Base-by-base conservation (phyloP, 1,140 invertebrate genomes). In the Littorina saxatilis region DNA sequence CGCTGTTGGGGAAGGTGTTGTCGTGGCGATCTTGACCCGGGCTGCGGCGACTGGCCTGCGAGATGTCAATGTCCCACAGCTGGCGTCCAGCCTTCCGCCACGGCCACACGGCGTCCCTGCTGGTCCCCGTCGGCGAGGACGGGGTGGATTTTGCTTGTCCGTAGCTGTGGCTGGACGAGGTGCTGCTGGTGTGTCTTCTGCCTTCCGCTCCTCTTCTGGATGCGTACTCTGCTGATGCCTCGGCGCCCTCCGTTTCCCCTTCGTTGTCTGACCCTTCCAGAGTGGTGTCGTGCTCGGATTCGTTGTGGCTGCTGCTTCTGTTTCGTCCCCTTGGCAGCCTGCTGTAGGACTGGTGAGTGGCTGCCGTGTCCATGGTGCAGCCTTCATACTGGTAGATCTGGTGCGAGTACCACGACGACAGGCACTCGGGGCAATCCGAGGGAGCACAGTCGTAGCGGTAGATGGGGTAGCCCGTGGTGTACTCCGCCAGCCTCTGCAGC, bases 391-490 rank as follows among this genome's bases (percentile, higher is more conserved):
- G 82, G 74, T 87, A 89, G 82, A 87, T 87, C 80, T 87, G 85
- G 47, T 79, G 72, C 20, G 73, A 76, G 78, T 83, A 86, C 79
- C 82, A 79, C 23, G 84, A 81, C 20, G 82, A 76, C 27, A 90
- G 78, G 82, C 91, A 92, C 52, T 90, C 87, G 7, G 90, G 88
- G 82, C 91, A 92, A 37, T 89, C 84, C 1, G 85, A 85, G 0
- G 89, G 88, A 0, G 88, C 78, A 52, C 88, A 90, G 72, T 90
- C 86, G 80, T 89, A 91, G 11, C 88, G 87, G 37, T 88, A 86
- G n/a, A 92, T 78, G 1, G 90, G 88, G 79, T 85, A 89, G 7
- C 91, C 91, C 7, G 89, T 88, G 20, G 91, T 90, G 72, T 87
- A 91, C 63, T 88, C 83, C 1, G 88, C 89, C 37, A 92, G 82